These are phyloP conservation scores for Pogonocherus hispidulus DNA, from an alignment of 2,888 invertebrate genomes.

Conservation along the genomic window DNA sequence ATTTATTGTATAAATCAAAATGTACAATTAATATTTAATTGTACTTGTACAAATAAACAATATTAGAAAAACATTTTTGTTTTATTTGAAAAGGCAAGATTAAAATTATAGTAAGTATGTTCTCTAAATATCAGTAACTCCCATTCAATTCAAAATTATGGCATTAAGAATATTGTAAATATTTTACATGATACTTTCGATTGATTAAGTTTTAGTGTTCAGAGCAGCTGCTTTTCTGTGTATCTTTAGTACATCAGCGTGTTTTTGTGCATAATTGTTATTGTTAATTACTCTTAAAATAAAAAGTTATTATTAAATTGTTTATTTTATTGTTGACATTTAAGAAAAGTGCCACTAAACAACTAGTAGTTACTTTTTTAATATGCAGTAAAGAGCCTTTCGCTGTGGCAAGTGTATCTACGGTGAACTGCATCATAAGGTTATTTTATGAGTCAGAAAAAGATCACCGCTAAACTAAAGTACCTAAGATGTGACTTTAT, in stretches of 20 bases:
- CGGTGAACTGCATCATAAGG: too few species aligned
- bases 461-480: too few species aligned
- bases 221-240: constrained; percentile 23
- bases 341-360: too few species aligned
- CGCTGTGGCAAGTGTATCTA: too few species aligned
- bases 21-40: constrained; percentile 54
- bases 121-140: too few species aligned
- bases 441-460: too few species aligned
- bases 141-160: not conserved
- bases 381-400: too few species aligned
- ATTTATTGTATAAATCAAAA: constrained; percentile 57
- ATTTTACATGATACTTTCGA: not conserved
- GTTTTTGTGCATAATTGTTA: constrained; percentile 33
- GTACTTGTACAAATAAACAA: constrained; percentile 54
- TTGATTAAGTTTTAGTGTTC: constrained; percentile 20
- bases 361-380: too few species aligned
- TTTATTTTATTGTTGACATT: constrained; percentile 5
- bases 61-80: constrained; percentile 23
- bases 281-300: constrained; percentile 30
- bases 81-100: constrained; percentile 41
- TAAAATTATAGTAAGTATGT: constrained; percentile 23
- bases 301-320: constrained; percentile 25
- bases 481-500: too few species aligned
- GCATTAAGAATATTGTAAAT: constrained; percentile 20
- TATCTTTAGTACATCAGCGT: constrained; percentile 20